phyloP scores from a whole-genome alignment of 2,888 invertebrate genomes.

The Cheilosia grossa region DNA sequence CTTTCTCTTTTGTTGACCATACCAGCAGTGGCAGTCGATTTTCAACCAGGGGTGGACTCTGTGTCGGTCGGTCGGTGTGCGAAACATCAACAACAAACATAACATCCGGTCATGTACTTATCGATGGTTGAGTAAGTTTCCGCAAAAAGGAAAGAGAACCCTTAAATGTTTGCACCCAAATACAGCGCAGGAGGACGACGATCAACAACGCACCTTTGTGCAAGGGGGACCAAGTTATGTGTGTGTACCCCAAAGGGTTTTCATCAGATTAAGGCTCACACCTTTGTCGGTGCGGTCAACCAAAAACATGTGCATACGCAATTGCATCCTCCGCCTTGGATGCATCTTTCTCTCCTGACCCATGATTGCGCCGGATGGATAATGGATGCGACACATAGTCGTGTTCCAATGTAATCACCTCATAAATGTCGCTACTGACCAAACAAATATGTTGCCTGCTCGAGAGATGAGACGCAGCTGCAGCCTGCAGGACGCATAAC shows the following conservation, averaged over 20 bases:
- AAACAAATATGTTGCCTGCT: conserved; percentile 63
- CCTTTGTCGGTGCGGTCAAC: conserved; percentile 66
- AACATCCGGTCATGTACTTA: conserved; percentile 72
- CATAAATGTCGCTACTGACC: conserved; percentile 70
- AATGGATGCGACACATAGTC: conserved; percentile 7
- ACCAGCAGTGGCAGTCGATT: not conserved
- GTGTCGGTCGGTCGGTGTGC: conserved; percentile 15
- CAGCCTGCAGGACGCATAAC: conserved; percentile 15
- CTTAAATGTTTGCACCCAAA: conserved; percentile 53
- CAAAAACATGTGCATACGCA: conserved; percentile 65
- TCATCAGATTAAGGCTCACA: conserved; percentile 70
- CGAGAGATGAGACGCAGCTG: conserved; percentile 44
- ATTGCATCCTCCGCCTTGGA: conserved; percentile 1
- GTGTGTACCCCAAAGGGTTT: conserved; percentile 42
- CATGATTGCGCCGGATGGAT: conserved; percentile 39
- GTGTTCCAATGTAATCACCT: conserved; percentile 64
- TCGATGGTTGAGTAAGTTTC: conserved; percentile 73
- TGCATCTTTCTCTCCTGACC: conserved; percentile 9
- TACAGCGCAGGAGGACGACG: conserved; percentile 20
- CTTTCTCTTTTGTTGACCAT: conserved; percentile 35
- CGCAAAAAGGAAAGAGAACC: conserved; percentile 55
- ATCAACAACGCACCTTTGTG: conserved; percentile 31
- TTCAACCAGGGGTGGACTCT: conserved; percentile 9
- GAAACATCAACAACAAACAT: conserved; percentile 68
- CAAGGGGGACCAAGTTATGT: conserved; percentile 40